Evolutionary conservation across 2,888 invertebrate genomes (phyloP).

Genomic region (Germaria angustata): DNA sequence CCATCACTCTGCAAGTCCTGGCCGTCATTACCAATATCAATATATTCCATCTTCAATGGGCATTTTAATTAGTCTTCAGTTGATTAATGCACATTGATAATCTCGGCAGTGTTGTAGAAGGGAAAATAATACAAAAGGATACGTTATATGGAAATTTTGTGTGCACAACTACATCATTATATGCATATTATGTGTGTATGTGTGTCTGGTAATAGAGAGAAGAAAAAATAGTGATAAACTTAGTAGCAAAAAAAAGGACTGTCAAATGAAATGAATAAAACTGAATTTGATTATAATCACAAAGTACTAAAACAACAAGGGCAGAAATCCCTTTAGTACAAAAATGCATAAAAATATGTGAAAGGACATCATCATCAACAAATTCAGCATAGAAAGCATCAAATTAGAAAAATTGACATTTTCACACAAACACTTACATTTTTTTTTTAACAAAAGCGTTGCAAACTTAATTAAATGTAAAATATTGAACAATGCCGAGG

Average conservation of each 20-base stretch:
- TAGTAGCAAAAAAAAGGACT: slow-evolving; percentile 1
- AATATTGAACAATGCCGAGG: slow-evolving; percentile 41
- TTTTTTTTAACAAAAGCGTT: slow-evolving; percentile 24
- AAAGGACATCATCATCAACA: slow-evolving; percentile 35
- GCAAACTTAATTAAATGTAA: slow-evolving; percentile 61
- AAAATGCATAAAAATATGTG: background rate
- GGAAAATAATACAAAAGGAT: slow-evolving; percentile 45
- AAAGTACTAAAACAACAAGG: slow-evolving; percentile 32
- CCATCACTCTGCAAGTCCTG: background rate
- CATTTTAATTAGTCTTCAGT: slow-evolving; percentile 65
- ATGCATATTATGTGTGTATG: background rate
- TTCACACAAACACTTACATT: background rate
- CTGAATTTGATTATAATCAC: slow-evolving; percentile 64
- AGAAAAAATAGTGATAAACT: background rate
- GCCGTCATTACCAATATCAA: slow-evolving; percentile 9
- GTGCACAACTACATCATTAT: background rate
- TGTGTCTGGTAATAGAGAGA: background rate
- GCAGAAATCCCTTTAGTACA: background rate
- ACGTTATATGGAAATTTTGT: slow-evolving; percentile 48
- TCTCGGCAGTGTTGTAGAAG: slow-evolving; percentile 33
- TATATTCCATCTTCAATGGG: slow-evolving; percentile 32
- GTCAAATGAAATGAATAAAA: slow-evolving; percentile 48
- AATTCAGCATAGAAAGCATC: slow-evolving; percentile 28
- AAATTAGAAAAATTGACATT: slow-evolving; percentile 45
- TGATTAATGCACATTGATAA: slow-evolving; percentile 66